A percentile compares a stretch with the other conserved stretches of the same genome.
Evolutionary conservation across 2,888 invertebrate species (phyloP).

Genomic region (Spisula subtruncata): DNA sequence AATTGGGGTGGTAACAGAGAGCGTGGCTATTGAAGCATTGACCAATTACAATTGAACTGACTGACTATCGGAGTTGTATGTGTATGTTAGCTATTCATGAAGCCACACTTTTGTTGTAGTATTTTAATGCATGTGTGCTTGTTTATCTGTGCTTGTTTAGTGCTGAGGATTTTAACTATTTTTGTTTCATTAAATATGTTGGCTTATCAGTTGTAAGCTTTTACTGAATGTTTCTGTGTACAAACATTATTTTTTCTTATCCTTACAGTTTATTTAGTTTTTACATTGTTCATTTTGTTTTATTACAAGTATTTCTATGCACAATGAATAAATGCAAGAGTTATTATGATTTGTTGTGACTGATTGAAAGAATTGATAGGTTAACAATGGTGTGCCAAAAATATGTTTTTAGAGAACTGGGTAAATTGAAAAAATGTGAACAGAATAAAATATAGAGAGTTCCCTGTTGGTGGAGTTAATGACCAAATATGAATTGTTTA

Average conservation of each 20-base stretch:
- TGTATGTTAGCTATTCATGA: background rate
- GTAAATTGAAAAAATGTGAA: background rate
- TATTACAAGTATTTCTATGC: constrained; percentile 50
- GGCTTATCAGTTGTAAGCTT: background rate
- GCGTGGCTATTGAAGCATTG: no score
- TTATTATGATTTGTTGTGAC: constrained; percentile 39
- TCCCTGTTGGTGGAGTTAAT: background rate
- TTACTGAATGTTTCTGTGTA: background rate
- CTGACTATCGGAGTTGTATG: background rate
- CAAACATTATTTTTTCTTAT: background rate
- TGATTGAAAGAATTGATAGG: constrained; percentile 30
- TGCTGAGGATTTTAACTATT: background rate
- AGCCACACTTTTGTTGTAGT: background rate
- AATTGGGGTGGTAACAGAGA: constrained; percentile 58
- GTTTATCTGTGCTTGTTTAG: background rate
- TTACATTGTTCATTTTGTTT: constrained; percentile 33
- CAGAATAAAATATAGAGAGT: background rate
- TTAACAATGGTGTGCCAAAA: constrained; percentile 31
- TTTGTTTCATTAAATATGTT: background rate
- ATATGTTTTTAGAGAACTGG: background rate
- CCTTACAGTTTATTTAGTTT: background rate
- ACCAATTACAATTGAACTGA: no score
- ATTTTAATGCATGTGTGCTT: background rate
- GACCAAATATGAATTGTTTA: no score
- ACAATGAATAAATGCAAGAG: constrained; percentile 65